phyloP scores from a whole-genome alignment of 2,113 vertebrate species.

The Corydoras maculifer region DNA sequence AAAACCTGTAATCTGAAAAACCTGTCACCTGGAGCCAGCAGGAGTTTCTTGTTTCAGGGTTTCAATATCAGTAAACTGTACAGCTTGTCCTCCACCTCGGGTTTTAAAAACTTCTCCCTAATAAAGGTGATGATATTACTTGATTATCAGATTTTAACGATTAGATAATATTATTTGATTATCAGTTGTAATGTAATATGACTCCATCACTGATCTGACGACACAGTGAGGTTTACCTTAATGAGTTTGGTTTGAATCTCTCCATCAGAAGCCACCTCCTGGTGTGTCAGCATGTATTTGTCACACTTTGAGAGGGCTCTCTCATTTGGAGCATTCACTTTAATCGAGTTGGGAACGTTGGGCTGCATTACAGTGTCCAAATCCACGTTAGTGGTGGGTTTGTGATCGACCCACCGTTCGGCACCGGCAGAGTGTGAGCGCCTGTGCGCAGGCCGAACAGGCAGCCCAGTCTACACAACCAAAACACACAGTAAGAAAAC shows the following conservation, averaged over 20 bases:
- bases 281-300: constrained; percentile 94
- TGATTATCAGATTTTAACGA: too few species aligned
- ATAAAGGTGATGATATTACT: constrained; percentile 2
- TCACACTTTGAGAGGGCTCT: constrained; percentile 87
- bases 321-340: constrained; percentile 76
- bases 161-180: too few species aligned
- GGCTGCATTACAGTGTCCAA: constrained; percentile 89
- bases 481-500: constrained; percentile 45
- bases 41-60: constrained; percentile 82
- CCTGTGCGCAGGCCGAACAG: constrained; percentile 71
- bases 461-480: constrained; percentile 66
- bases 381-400: constrained; percentile 77
- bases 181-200: not conserved
- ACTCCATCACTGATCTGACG: not conserved
- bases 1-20: too few species aligned
- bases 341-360: constrained; percentile 80
- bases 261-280: constrained; percentile 91
- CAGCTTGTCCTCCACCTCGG: constrained; percentile 84
- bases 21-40: constrained; percentile 57
- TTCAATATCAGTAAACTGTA: constrained; percentile 94
- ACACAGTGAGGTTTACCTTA: constrained; percentile 70
- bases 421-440: constrained; percentile 81
- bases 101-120: constrained; percentile 93
- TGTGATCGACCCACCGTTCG: constrained; percentile 94
- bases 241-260: constrained; percentile 91